phyloP scores from a whole-genome alignment of 2,797 vertebrate genomes.

The Acanthiza pusilla region DNA sequence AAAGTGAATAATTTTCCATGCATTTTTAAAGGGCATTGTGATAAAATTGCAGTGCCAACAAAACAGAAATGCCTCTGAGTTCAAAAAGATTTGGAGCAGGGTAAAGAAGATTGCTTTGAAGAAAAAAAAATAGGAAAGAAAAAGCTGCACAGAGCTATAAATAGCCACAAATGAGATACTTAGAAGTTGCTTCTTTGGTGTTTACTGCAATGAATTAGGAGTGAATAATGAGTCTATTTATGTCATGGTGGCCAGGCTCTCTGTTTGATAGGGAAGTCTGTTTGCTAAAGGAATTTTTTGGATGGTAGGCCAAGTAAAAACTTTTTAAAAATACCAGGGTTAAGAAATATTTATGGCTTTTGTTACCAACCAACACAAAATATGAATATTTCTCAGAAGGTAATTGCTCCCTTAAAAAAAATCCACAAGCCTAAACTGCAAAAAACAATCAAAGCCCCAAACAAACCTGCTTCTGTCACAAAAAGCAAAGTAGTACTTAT shows the following conservation, averaged over 20 bases:
- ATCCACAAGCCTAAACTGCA: neutral
- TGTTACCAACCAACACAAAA: neutral
- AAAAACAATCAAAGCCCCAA: neutral
- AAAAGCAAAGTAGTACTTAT: neutral
- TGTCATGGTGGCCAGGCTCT: neutral
- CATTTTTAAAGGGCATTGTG: neutral
- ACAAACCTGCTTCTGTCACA: neutral
- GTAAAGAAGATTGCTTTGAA: neutral
- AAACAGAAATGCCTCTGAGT: neutral
- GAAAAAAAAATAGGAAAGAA: neutral
- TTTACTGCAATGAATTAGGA: neutral
- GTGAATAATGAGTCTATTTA: constrained; percentile 12
- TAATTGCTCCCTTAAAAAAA: neutral
- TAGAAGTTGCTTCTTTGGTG: neutral
- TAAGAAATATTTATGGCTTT: neutral
- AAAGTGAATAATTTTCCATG: neutral
- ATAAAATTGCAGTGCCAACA: neutral
- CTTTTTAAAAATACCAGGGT: neutral
- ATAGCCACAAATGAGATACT: neutral
- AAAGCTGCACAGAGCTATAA: neutral
- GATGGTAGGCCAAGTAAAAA: neutral
- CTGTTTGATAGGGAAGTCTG: neutral
- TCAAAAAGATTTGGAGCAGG: neutral
- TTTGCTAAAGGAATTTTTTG: neutral
- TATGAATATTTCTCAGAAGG: neutral